These are phyloP conservation scores for Tetragnatha montana DNA, from an alignment of 2,888 invertebrate genomes.

Conservation along the genomic window DNA sequence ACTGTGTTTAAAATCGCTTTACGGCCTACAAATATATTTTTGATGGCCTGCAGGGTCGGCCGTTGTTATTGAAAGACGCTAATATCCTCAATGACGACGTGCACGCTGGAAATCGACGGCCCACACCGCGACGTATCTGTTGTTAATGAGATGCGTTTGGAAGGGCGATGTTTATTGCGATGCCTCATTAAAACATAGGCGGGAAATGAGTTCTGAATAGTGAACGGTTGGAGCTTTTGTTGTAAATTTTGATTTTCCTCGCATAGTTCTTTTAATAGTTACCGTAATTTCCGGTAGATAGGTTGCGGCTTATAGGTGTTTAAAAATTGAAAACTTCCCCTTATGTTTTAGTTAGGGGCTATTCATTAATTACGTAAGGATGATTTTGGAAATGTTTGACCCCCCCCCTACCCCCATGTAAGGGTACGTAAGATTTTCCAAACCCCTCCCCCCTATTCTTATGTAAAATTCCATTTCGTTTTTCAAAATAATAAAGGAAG, in stretches of 20 bases:
- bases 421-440: no score
- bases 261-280: no score
- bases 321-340: no score
- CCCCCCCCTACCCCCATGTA: no score
- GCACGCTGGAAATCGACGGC: neutral
- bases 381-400: no score
- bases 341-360: no score
- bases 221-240: neutral
- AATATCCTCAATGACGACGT: neutral
- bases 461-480: no score
- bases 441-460: no score
- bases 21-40: conserved; percentile 42
- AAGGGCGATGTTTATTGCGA: neutral
- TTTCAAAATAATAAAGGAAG: no score
- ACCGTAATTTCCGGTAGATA: no score
- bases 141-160: neutral
- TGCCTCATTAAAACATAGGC: neutral
- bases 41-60: conserved; percentile 8
- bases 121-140: neutral
- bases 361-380: no score
- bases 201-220: neutral
- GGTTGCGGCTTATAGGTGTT: no score
- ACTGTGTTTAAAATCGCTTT: conserved; percentile 55
- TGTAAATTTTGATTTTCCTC: neutral
- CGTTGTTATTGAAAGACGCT: conserved; percentile 23